A percentile compares a stretch with the other conserved stretches of the same genome.
Conservation (phyloP, 1,140 invertebrate species). For the Aphidius gifuensis region DNA sequence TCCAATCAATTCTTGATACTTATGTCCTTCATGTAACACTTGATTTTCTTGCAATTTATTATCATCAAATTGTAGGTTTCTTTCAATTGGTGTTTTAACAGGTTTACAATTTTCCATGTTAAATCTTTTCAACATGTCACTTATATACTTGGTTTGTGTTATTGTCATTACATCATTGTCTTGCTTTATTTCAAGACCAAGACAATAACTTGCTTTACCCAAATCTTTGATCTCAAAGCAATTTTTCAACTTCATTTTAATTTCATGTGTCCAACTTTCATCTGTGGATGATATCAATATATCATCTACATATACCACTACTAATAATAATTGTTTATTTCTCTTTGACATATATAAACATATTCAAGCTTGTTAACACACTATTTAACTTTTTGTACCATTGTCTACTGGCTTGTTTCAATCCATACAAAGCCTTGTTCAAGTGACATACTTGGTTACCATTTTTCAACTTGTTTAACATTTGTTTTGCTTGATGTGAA, state of each 20-base stretch:
- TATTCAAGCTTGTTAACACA: background rate
- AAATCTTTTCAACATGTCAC: slow-evolving; percentile 18
- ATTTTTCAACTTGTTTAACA: slow-evolving; percentile 10
- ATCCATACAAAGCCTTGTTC: slow-evolving; percentile 35
- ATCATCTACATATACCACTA: slow-evolving; percentile 25
- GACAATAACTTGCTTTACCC: slow-evolving; percentile 4
- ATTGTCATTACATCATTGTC: slow-evolving; percentile 3
- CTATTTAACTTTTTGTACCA: slow-evolving; percentile 4
- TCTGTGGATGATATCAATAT: slow-evolving; percentile 19
- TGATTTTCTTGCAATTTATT: slow-evolving; percentile 7
- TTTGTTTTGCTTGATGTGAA: slow-evolving; percentile 4
- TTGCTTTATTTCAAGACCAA: slow-evolving; percentile 17
- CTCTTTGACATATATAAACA: slow-evolving; percentile 13
- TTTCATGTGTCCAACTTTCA: slow-evolving; percentile 2
- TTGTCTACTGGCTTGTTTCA: slow-evolving; percentile 34
- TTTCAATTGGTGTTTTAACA: slow-evolving; percentile 29
- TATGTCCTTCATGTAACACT: slow-evolving; percentile 2
- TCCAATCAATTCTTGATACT: slow-evolving; percentile 45
- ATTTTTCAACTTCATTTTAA: slow-evolving; percentile 15
- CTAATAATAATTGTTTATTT: slow-evolving; percentile 4
- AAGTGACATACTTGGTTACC: slow-evolving; percentile 29
- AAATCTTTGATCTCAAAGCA: slow-evolving; percentile 24
- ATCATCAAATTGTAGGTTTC: slow-evolving; percentile 18
- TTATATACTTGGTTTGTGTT: slow-evolving; percentile 21
- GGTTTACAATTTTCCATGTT: slow-evolving; percentile 30